Base-by-base conservation (phyloP, 2,888 invertebrate genomes). In the Nemapogon koenigi region DNA sequence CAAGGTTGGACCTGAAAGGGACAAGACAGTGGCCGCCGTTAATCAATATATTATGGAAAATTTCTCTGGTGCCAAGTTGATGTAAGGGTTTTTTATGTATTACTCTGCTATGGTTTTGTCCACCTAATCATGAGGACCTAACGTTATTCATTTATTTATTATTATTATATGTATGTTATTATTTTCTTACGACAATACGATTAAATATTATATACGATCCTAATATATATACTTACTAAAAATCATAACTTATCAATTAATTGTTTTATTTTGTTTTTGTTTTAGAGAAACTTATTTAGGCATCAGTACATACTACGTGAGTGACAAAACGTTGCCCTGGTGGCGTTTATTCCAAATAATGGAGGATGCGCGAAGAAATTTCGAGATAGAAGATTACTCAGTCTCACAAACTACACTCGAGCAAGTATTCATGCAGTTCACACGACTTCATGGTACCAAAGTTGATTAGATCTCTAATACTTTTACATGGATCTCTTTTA, bases 391-490 rank as follows among this genome's bases (percentile, higher is more conserved):
- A 48, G 91, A 91, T 59, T 92, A 92, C 60, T 86, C 88, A 6
- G 85, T 92, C 13, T 87, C 88, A 28, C 91, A 91, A 62, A 90
- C 91, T 1, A 88, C 89, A 1, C 71, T 92, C 31, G 92, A 92
- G 57, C 90, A 91, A 67, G 87, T 91, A 39, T 88, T 88, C 55
- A 63, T 88, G 16, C 71, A 81, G 39, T 85, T 88, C 52, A 85
- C 87, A 3, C 57, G 65, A 39, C 38, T 57, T 37, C 62, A 66
- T 29, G 57, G 53, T n/a, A 49, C 43, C 16, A 35, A 42, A 2
- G 51, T 53, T 15, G 33, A 36, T 7, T 33, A 11, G 19, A 22
- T 22, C 22, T n/a, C n/a, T n/a, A n/a, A n/a, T n/a, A n/a, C n/a
- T n/a, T n/a, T n/a, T n/a, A n/a, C n/a, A n/a, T n/a, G n/a, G n/a